A percentile compares a stretch with the other conserved stretches of the same genome.
These are phyloP conservation scores for Apamea monoglypha DNA, from an alignment of 2,888 invertebrate genomes.

Conservation along the genomic window DNA sequence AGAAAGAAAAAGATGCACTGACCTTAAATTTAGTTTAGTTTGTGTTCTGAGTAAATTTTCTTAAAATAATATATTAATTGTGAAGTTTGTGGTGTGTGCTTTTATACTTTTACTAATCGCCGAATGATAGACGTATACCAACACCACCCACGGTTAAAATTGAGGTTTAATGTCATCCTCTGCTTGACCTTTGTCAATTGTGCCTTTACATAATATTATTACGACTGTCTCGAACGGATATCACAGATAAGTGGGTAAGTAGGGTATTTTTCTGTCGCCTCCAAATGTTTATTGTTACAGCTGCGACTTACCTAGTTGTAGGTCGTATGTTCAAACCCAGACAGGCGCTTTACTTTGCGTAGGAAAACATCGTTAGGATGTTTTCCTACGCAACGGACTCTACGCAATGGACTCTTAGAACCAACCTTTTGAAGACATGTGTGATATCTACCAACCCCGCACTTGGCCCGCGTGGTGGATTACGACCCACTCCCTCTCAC, in stretches of 20 bases:
- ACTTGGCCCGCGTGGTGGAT: no score
- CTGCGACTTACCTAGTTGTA: no score
- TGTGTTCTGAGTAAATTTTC: neutral
- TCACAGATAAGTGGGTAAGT: neutral
- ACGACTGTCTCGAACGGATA: neutral
- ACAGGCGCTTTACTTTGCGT: no score
- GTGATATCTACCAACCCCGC: no score
- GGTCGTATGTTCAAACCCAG: no score
- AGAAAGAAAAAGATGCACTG: no score
- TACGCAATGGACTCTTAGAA: no score
- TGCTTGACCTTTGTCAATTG: slow-evolving; percentile 13
- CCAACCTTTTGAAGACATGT: no score
- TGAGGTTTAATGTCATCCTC: no score
- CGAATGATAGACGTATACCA: neutral
- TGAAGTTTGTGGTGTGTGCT: neutral
- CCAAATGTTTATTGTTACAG: neutral
- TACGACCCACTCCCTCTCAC: no score
- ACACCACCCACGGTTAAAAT: neutral
- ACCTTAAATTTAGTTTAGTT: no score
- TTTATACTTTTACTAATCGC: neutral
- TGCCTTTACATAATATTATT: neutral
- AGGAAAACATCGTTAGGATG: neutral
- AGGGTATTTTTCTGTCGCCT: neutral
- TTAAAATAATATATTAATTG: neutral
- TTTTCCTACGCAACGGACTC: no score